phyloP scores from a whole-genome alignment of 2,888 invertebrate species.

The Caradrina kadenii region DNA sequence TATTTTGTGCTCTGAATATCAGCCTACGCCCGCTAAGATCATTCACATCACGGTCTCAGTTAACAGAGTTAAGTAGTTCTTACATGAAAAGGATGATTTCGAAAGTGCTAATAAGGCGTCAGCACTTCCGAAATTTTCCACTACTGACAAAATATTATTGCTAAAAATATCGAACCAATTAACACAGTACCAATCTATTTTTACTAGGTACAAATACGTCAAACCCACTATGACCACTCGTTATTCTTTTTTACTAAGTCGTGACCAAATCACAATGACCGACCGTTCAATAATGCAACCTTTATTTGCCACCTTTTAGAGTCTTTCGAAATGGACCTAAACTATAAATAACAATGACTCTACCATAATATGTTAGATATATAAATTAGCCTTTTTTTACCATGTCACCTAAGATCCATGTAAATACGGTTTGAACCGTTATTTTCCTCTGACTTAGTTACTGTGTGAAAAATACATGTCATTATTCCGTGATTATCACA shows the following conservation, averaged over 20 bases:
- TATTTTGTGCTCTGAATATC: conserved; percentile 29
- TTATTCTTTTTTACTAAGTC: conserved; percentile 42
- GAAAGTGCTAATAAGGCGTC: no score
- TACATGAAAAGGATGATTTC: conserved; percentile 11
- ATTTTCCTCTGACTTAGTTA: conserved; percentile 31
- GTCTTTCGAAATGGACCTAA: conserved; percentile 15
- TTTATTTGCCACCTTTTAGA: conserved; percentile 35
- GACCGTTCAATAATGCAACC: conserved; percentile 23
- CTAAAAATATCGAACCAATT: conserved; percentile 49
- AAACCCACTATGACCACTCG: conserved; percentile 29
- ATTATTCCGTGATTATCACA: conserved; percentile 66
- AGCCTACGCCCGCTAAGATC: conserved; percentile 22
- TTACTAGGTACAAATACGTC: conserved; percentile 48
- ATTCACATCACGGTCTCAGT: conserved; percentile 11
- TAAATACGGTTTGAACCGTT: conserved; percentile 5
- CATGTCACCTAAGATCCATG: conserved; percentile 1
- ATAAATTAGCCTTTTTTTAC: conserved; percentile 17
- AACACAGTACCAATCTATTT: conserved; percentile 47
- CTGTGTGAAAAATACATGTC: conserved; percentile 56
- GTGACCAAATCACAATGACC: conserved; percentile 47
- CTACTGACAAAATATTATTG: conserved; percentile 22
- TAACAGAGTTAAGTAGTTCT: conserved; percentile 21
- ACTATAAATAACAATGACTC: conserved; percentile 45
- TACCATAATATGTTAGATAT: conserved; percentile 18
- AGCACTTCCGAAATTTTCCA: conserved; percentile 50